These are phyloP conservation scores for Pteronotus mesoamericanus DNA, from an alignment of 2,797 vertebrate genomes.

Conservation along the genomic window DNA sequence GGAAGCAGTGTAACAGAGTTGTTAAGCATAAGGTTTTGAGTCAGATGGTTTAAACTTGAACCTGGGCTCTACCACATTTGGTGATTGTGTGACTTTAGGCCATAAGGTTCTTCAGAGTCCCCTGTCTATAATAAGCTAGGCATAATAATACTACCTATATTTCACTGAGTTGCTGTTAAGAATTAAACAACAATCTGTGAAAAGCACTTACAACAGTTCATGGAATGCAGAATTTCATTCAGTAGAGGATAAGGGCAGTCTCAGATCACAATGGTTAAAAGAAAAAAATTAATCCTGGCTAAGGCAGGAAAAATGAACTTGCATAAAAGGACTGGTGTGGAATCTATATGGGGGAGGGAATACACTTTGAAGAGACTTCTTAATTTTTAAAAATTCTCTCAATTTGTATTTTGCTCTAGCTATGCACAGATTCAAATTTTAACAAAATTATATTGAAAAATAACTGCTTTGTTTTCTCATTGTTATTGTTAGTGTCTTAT, in stretches of 20 bases:
- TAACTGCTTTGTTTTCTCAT: constrained; percentile 27
- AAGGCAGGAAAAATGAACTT: constrained; percentile 10
- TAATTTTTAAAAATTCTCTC: constrained; percentile 3
- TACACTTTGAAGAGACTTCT: neutral
- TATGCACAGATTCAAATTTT: constrained; percentile 23
- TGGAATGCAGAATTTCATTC: neutral
- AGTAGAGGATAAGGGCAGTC: neutral
- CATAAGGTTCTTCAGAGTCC: neutral
- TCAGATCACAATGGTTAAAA: neutral
- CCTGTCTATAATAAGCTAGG: neutral
- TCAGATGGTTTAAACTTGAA: neutral
- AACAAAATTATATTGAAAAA: constrained; percentile 7
- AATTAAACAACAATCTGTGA: neutral
- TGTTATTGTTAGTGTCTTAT: neutral
- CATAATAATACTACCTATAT: neutral
- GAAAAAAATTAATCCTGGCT: neutral
- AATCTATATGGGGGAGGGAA: neutral
- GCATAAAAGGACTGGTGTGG: neutral
- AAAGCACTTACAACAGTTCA: neutral
- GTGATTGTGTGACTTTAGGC: neutral
- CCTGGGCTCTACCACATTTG: neutral
- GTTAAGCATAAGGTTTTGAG: neutral
- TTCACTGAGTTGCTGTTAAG: neutral
- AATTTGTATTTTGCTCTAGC: neutral
- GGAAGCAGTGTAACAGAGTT: neutral